These are phyloP conservation scores for Alentia gelatinosa DNA, from an alignment of 2,888 invertebrate genomes.

Conservation along the genomic window DNA sequence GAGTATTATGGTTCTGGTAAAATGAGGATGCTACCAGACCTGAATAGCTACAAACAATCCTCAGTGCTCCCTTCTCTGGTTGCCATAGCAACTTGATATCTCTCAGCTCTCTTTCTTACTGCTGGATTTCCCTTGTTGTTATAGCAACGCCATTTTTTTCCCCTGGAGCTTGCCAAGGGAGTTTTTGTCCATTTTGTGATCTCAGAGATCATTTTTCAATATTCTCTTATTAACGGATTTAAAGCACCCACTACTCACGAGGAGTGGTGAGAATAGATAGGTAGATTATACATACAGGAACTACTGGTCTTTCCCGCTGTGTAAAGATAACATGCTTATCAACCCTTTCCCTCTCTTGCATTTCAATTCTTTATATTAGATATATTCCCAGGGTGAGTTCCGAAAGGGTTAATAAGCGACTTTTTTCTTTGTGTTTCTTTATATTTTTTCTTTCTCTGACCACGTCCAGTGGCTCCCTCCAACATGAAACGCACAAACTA, in stretches of 20 bases:
- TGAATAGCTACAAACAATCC: too few relatives aligned
- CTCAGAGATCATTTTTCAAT: too few relatives aligned
- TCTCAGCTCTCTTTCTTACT: neutral
- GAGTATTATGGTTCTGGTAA: too few relatives aligned
- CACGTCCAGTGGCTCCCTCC: neutral
- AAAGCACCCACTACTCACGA: too few relatives aligned
- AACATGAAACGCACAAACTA: slow-evolving; percentile 23
- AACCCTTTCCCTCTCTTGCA: neutral
- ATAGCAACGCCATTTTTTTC: neutral
- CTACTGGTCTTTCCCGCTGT: neutral
- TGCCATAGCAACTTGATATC: neutral
- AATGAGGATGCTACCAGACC: neutral
- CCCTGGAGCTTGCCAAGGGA: neutral
- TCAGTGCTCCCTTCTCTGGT: neutral
- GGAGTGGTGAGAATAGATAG: neutral
- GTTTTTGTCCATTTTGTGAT: neutral
- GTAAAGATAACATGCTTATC: neutral
- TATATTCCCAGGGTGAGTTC: neutral
- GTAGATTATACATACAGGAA: neutral
- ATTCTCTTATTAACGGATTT: too few relatives aligned
- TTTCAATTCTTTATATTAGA: neutral
- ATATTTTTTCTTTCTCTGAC: neutral
- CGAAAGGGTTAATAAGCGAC: neutral
- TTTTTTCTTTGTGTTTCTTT: too few relatives aligned
- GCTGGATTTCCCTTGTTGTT: neutral